These are phyloP conservation scores for Chlamydotis undulata DNA, from an alignment of 2,113 vertebrate species.

Conservation along the genomic window DNA sequence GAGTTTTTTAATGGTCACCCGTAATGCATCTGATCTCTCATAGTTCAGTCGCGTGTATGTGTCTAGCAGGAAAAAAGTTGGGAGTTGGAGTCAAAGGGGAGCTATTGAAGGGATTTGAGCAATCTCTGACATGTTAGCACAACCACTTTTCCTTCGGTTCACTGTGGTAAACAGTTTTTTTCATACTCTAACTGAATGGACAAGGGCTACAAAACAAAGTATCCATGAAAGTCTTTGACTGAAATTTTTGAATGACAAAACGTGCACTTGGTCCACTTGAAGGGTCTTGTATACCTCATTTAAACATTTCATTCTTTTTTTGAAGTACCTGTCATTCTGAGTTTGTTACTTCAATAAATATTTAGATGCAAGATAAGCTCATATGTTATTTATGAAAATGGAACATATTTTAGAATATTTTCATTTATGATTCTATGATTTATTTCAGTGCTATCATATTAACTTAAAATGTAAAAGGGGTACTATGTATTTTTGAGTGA, in stretches of 20 bases:
- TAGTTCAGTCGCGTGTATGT: not conserved
- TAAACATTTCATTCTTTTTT: not conserved
- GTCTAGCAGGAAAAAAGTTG: not conserved
- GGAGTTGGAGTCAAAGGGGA: not conserved
- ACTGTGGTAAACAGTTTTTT: not conserved
- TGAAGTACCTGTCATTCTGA: not conserved
- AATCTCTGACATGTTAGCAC: not conserved
- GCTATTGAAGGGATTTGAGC: not conserved
- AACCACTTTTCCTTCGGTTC: not conserved
- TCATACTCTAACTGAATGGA: not conserved
- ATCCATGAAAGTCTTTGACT: not conserved
- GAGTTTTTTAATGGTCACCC: not conserved
- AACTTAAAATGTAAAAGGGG: not conserved
- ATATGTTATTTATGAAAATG: not conserved
- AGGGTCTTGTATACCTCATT: not conserved
- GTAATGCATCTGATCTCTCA: not conserved
- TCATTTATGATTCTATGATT: not conserved
- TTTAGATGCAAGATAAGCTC: not conserved
- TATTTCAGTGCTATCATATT: not conserved
- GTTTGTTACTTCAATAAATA: constrained; percentile 1
- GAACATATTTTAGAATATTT: not conserved
- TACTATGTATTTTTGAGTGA: not conserved
- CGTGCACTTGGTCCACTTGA: not conserved
- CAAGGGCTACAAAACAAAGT: not conserved
- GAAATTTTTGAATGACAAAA: not conserved